These are phyloP conservation scores for Diabrotica balteata DNA, from an alignment of 2,888 invertebrate species.

Conservation along the genomic window DNA sequence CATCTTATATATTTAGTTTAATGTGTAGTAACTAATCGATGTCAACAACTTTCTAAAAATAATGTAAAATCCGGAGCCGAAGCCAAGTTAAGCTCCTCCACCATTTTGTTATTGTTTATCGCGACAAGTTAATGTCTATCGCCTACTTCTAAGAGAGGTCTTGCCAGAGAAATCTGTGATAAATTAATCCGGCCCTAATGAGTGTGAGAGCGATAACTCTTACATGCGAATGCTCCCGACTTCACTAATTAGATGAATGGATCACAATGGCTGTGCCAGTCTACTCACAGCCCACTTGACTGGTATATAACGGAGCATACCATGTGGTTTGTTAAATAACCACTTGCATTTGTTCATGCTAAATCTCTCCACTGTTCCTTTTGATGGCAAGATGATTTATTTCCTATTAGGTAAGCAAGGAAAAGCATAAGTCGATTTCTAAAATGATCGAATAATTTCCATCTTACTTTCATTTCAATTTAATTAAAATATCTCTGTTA, in stretches of 20 bases:
- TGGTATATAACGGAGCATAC: slow-evolving; percentile 50
- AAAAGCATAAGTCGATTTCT: slow-evolving; percentile 2
- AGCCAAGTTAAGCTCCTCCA: slow-evolving; percentile 8
- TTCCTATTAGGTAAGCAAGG: slow-evolving; percentile 1
- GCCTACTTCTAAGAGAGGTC: slow-evolving; percentile 18
- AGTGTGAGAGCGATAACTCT: slow-evolving; percentile 63
- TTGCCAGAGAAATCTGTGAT: slow-evolving; percentile 52
- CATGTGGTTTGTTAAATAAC: slow-evolving; percentile 57
- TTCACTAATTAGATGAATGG: slow-evolving; percentile 62
- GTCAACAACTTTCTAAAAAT: no score
- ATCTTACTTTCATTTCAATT: no score
- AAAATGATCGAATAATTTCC: background rate
- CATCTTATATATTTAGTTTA: no score
- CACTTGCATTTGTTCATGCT: slow-evolving; percentile 54
- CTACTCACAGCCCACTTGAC: slow-evolving; percentile 54
- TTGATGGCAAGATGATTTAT: slow-evolving; percentile 19
- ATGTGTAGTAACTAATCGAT: no score
- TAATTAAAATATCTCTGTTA: no score
- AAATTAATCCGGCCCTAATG: slow-evolving; percentile 62
- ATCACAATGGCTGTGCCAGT: slow-evolving; percentile 53
- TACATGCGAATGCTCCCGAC: slow-evolving; percentile 59
- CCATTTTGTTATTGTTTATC: slow-evolving; percentile 39
- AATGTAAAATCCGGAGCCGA: no score
- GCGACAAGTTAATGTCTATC: slow-evolving; percentile 26
- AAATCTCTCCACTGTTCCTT: slow-evolving; percentile 23